Evolutionary conservation across 1,140 invertebrate species (phyloP).

Genomic region (Apis dorsata): DNA sequence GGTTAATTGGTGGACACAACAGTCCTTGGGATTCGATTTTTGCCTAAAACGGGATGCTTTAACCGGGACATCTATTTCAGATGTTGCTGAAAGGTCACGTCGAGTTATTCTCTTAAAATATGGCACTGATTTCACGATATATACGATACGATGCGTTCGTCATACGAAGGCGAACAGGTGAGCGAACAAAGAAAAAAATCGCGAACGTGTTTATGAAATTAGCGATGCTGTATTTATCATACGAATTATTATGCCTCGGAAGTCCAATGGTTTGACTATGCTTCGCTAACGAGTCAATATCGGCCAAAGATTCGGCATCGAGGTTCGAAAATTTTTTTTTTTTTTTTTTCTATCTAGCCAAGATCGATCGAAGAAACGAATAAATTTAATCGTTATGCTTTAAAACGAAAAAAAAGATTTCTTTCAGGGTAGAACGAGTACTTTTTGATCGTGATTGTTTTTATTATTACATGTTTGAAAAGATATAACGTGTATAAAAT

Average conservation of each 20-base stretch:
- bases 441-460: too few relatives aligned
- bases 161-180: constrained; percentile 21
- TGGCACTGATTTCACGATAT: not conserved
- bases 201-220: constrained; percentile 50
- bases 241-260: constrained; percentile 36
- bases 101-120: constrained; percentile 5
- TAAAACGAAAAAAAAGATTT: too few relatives aligned
- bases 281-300: not conserved
- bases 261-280: constrained; percentile 2
- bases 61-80: constrained; percentile 14
- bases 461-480: too few relatives aligned
- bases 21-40: constrained; percentile 7
- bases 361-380: too few relatives aligned
- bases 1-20: constrained; percentile 13
- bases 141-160: not conserved
- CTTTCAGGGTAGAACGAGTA: too few relatives aligned
- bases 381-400: too few relatives aligned
- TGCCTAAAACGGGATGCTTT: constrained; percentile 18
- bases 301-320: too few relatives aligned
- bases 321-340: too few relatives aligned
- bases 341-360: too few relatives aligned
- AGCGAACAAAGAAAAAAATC: constrained; percentile 20
- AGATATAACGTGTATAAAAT: too few relatives aligned
- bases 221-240: constrained; percentile 52
- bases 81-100: constrained; percentile 14